Evolutionary conservation across 1,140 invertebrate species (phyloP).

Genomic region (Drosophila pseudoobscura): DNA sequence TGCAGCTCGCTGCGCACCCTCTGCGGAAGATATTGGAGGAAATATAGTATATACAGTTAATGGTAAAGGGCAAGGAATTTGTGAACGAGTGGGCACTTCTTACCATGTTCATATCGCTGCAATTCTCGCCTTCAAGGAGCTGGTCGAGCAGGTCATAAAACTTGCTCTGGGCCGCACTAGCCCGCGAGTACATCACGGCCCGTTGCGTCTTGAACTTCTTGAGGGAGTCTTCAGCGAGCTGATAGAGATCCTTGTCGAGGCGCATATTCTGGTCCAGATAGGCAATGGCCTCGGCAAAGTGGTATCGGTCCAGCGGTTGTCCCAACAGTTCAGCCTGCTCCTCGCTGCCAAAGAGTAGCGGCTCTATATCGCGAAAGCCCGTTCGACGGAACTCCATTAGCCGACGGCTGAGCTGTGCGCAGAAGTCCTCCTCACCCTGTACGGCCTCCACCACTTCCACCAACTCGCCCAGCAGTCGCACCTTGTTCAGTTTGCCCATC

Average conservation of each 20-base stretch:
- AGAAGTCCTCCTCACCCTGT: constrained; percentile 4
- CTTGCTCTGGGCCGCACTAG: constrained; percentile 1
- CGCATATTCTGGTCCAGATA: constrained; percentile 1
- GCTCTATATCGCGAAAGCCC: constrained; percentile 4
- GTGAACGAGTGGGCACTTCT: not conserved
- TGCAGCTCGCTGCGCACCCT: not conserved
- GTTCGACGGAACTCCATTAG: not conserved
- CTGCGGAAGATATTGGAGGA: not conserved
- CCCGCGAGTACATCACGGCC: not conserved
- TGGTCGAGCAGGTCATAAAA: constrained; percentile 1
- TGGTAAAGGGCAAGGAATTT: too few species aligned
- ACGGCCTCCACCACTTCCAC: constrained; percentile 5
- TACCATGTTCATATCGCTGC: not conserved
- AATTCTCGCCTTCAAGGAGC: not conserved
- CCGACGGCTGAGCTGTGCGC: not conserved
- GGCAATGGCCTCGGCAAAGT: constrained; percentile 5
- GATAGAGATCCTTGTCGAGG: constrained; percentile 4
- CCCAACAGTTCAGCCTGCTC: not conserved
- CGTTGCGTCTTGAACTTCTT: not conserved
- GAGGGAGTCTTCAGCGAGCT: constrained; percentile 1
- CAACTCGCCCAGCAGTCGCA: constrained; percentile 1
- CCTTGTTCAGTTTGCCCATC: constrained; percentile 1
- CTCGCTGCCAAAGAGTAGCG: not conserved
- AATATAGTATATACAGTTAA: too few species aligned
- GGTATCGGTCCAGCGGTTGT: not conserved